Conservation (phyloP, 2,797 vertebrate species). For the Anguilla megastoma region DNA sequence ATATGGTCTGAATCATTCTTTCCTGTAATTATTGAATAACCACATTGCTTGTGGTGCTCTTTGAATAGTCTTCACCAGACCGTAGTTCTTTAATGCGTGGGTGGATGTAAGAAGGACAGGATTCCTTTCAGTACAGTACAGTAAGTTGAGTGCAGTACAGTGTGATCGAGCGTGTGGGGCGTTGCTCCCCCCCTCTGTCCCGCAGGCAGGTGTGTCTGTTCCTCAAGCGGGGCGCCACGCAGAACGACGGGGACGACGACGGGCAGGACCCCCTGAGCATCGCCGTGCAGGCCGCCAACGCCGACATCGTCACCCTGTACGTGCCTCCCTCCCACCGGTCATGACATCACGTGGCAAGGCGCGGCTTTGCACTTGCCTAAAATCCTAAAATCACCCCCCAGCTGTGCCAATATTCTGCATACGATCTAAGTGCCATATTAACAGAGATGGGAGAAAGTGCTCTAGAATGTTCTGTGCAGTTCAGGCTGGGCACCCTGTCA, state of each 20-base stretch:
- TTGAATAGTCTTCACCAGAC: background rate
- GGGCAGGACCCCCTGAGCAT: conserved; percentile 92
- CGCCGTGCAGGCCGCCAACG: conserved; percentile 91
- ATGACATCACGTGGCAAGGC: background rate
- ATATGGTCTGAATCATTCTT: background rate
- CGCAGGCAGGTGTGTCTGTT: conserved; percentile 95
- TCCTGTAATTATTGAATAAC: background rate
- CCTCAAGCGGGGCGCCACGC: conserved; percentile 90
- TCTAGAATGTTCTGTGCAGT: background rate
- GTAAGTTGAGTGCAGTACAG: background rate
- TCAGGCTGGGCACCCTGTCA: background rate
- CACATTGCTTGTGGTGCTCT: background rate
- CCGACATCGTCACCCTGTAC: conserved; percentile 95
- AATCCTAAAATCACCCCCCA: no score
- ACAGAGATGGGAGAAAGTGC: no score
- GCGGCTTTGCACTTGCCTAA: no score
- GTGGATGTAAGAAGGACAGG: background rate
- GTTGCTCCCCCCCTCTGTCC: background rate
- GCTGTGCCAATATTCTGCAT: background rate
- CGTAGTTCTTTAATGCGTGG: background rate
- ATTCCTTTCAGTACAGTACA: no score
- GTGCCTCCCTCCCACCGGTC: conserved; percentile 47
- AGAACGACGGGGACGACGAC: conserved; percentile 84
- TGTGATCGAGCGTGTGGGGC: no score
- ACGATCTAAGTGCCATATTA: background rate